Evolutionary conservation across 2,888 invertebrate genomes (phyloP).

Genomic region (Belgica antarctica): DNA sequence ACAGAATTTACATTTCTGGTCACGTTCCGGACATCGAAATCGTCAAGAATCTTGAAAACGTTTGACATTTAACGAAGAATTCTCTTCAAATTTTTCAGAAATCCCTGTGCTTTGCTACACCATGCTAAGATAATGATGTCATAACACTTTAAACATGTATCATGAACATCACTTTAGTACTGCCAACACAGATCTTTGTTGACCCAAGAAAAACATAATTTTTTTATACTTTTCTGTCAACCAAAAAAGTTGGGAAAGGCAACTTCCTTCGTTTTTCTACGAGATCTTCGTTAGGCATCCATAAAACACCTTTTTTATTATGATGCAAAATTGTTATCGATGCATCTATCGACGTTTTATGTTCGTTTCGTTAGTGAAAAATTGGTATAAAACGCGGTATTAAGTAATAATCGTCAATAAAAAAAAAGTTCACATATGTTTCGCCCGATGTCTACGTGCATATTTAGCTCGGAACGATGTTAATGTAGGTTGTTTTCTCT

Average conservation of each 20-base stretch:
- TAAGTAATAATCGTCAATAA: constrained; percentile 1
- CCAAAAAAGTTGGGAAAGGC: too few species aligned
- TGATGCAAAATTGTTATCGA: constrained; percentile 15
- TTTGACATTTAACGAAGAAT: too few species aligned
- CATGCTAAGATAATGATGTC: too few species aligned
- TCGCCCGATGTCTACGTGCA: not conserved
- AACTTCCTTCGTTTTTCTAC: not conserved
- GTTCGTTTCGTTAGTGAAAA: constrained; percentile 35
- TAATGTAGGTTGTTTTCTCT: constrained; percentile 40
- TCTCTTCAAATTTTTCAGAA: too few species aligned
- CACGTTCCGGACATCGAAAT: too few species aligned
- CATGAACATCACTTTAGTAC: too few species aligned
- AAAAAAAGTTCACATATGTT: constrained; percentile 10
- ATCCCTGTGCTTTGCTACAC: too few species aligned
- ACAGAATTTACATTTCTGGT: too few species aligned
- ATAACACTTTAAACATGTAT: too few species aligned
- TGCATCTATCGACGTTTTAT: constrained; percentile 3
- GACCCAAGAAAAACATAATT: not conserved
- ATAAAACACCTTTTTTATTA: not conserved
- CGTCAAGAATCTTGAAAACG: too few species aligned
- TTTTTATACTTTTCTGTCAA: too few species aligned
- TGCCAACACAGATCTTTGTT: constrained; percentile 21
- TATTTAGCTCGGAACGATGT: constrained; percentile 12
- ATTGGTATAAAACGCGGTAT: not conserved
- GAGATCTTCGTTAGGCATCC: not conserved